Conservation (phyloP, 2,113 vertebrate genomes). For the Halcyon senegalensis region DNA sequence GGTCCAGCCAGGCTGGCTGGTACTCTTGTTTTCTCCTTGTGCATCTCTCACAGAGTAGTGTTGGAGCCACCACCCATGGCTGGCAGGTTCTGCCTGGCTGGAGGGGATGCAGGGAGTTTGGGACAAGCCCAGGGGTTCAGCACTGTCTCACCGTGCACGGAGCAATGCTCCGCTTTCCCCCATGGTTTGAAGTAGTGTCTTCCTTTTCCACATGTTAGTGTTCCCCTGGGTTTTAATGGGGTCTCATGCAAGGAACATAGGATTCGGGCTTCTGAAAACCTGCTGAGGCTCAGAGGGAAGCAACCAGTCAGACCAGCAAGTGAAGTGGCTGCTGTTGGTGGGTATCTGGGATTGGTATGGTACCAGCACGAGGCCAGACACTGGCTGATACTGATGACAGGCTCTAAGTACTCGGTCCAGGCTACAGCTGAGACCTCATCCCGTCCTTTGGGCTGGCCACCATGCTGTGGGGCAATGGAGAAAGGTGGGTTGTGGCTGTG, state of each 20-base stretch:
- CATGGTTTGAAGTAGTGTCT: rapidly evolving
- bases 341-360: background rate
- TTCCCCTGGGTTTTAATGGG: background rate
- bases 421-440: background rate
- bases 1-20: background rate
- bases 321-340: background rate
- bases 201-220: background rate
- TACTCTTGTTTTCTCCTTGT: background rate
- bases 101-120: background rate
- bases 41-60: background rate
- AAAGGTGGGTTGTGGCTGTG: background rate
- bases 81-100: background rate
- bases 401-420: background rate
- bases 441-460: background rate
- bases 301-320: background rate
- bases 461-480: background rate
- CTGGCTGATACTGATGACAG: background rate
- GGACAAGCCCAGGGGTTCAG: background rate
- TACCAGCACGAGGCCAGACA: rapidly evolving
- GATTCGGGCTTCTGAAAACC: background rate
- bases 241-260: rapidly evolving
- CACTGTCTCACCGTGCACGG: rapidly evolving
- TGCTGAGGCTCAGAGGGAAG: background rate
- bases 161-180: background rate
- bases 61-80: background rate